Evolutionary conservation across 2,888 invertebrate species (phyloP).

Genomic region (Mellilla xanthometata): DNA sequence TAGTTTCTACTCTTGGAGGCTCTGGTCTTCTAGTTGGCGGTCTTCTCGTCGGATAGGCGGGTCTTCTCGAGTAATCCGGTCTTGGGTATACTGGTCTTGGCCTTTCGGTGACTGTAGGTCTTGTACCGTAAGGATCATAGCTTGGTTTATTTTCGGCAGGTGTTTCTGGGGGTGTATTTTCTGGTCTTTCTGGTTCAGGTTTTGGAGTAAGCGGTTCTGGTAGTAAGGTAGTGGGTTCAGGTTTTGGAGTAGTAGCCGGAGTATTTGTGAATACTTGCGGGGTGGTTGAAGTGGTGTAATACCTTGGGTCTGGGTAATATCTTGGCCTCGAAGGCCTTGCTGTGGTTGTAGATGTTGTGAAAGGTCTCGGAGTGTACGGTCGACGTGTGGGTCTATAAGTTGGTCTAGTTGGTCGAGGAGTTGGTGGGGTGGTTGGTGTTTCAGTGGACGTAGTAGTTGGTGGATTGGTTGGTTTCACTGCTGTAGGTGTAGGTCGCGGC

Average conservation of each 20-base stretch:
- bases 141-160: slow-evolving; percentile 24
- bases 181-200: slow-evolving; percentile 10
- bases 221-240: slow-evolving; percentile 33
- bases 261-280: slow-evolving; percentile 17
- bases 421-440: slow-evolving; percentile 33
- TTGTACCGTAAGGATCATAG: slow-evolving; percentile 19
- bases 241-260: slow-evolving; percentile 25
- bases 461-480: slow-evolving; percentile 20
- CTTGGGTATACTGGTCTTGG: slow-evolving; percentile 24
- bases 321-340: slow-evolving; percentile 18
- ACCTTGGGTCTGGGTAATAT: slow-evolving; percentile 22
- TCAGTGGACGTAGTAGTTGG: slow-evolving; percentile 24
- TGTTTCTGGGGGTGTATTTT: slow-evolving; percentile 15
- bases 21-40: slow-evolving; percentile 15
- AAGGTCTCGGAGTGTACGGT: slow-evolving; percentile 2
- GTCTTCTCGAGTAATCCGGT: slow-evolving; percentile 31
- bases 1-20: slow-evolving; percentile 14
- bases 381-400: not conserved
- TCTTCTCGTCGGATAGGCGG: slow-evolving; percentile 25
- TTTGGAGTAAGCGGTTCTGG: slow-evolving; percentile 32
- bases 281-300: slow-evolving; percentile 20
- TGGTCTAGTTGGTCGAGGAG: slow-evolving; percentile 6
- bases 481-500: not conserved
- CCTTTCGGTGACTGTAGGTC: slow-evolving; percentile 30
- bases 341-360: slow-evolving; percentile 18